Conservation (phyloP, 2,888 invertebrate genomes). For the Drosophila prostipennis region DNA sequence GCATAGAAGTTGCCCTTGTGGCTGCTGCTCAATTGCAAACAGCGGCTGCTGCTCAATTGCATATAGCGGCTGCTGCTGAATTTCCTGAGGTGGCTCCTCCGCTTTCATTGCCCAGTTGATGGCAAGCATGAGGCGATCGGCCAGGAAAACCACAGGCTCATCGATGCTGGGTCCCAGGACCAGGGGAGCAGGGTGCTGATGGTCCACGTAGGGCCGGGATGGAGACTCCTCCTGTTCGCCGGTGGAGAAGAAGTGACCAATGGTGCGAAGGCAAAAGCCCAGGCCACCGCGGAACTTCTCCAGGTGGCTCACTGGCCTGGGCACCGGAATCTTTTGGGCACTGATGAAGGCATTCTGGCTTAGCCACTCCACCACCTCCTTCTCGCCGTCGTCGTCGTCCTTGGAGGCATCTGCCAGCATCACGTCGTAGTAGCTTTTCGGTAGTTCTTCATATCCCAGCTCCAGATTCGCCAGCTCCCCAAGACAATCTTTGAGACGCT, state of each 20-base stretch:
- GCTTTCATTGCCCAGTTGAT: background rate
- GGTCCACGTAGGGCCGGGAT: background rate
- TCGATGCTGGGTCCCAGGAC: background rate
- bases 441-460: background rate
- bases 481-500: too few relatives aligned
- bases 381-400: background rate
- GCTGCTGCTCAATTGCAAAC: background rate
- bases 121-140: background rate
- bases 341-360: background rate
- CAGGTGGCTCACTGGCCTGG: background rate
- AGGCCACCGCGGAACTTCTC: background rate
- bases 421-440: background rate
- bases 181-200: background rate
- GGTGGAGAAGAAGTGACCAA: background rate
- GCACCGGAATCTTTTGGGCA: background rate
- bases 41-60: background rate
- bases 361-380: background rate
- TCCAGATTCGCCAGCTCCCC: too few relatives aligned
- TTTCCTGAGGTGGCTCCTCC: background rate
- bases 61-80: background rate
- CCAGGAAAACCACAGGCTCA: background rate
- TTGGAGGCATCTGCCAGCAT: background rate
- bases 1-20: too few relatives aligned
- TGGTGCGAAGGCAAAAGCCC: background rate
- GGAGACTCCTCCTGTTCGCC: background rate